phyloP scores from a whole-genome alignment of 2,797 vertebrate genomes.

The Acrocephalus scirpaceus region DNA sequence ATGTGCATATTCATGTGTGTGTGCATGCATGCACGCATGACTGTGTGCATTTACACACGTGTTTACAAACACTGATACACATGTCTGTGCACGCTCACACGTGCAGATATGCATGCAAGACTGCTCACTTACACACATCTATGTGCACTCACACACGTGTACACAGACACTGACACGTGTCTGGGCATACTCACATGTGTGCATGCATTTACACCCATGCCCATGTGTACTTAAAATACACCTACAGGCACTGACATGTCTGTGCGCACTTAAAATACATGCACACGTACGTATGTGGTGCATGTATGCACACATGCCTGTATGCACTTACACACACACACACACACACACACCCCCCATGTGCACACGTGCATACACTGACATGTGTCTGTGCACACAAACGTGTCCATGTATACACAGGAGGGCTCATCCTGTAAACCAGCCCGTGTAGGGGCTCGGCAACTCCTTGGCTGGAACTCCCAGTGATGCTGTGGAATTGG shows the following conservation, averaged over 20 bases:
- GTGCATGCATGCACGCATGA: background rate
- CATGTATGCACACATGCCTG: no score
- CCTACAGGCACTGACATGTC: background rate
- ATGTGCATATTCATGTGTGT: background rate
- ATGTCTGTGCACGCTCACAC: no score
- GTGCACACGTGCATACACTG: background rate
- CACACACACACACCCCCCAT: background rate
- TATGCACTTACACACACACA: background rate
- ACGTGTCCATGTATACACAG: fast-evolving
- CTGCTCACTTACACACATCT: background rate
- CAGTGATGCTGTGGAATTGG: background rate
- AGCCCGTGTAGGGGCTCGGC: background rate
- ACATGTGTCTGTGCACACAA: background rate
- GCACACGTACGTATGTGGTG: no score
- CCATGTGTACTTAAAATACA: no score
- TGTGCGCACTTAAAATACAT: background rate
- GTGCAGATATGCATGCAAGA: background rate
- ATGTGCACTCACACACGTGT: background rate
- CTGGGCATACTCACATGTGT: background rate
- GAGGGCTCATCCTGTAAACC: background rate
- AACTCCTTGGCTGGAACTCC: background rate
- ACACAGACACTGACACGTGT: background rate
- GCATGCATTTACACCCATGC: background rate
- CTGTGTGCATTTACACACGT: no score
- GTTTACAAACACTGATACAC: no score